These are phyloP conservation scores for Tonatia bakeri DNA, from an alignment of 2,113 vertebrate species.

Conservation along the genomic window DNA sequence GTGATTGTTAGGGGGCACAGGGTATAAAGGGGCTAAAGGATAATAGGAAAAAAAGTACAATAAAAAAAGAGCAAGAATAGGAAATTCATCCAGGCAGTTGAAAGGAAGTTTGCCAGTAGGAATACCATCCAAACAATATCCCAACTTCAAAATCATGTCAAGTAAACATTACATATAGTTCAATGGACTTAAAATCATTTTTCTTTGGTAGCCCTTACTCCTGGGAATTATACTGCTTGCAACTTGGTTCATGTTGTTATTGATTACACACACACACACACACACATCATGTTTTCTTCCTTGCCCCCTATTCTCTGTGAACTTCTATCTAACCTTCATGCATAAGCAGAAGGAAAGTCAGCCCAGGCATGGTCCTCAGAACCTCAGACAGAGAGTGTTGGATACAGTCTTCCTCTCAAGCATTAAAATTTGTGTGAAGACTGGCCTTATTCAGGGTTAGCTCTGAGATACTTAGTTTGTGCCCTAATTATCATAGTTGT, in stretches of 20 bases:
- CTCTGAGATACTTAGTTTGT: neutral
- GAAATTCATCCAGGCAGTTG: neutral
- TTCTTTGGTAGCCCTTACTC: neutral
- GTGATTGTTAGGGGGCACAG: too few species aligned
- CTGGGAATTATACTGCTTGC: neutral
- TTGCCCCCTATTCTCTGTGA: neutral
- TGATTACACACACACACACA: too few species aligned
- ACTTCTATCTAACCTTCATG: rapidly evolving
- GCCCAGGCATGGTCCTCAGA: too few species aligned
- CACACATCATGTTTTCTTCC: neutral
- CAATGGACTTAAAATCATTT: neutral
- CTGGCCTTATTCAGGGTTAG: rapidly evolving
- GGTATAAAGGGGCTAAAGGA: too few species aligned
- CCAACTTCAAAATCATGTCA: neutral
- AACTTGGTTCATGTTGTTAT: neutral
- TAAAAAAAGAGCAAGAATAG: neutral
- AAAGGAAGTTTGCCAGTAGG: neutral
- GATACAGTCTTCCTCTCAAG: neutral
- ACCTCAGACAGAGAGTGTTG: neutral
- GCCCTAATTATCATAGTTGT: neutral
- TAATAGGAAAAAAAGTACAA: too few species aligned
- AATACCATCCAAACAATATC: neutral
- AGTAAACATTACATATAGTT: neutral
- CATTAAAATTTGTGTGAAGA: neutral
- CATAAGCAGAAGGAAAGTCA: neutral